Evolutionary conservation across 1,140 invertebrate genomes (phyloP).

Genomic region (Frieseomelitta varia): DNA sequence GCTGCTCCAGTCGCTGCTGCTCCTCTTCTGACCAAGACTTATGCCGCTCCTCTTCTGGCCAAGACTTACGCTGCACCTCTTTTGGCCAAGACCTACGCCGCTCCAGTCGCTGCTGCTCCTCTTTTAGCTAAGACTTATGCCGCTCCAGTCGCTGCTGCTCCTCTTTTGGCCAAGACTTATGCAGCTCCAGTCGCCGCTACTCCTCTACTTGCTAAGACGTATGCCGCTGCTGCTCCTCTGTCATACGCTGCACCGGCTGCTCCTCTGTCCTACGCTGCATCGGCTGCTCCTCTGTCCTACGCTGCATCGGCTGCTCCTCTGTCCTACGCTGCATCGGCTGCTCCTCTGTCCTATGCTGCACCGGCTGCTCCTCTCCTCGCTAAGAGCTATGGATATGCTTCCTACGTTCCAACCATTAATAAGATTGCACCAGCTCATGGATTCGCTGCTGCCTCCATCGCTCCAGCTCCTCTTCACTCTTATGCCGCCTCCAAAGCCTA

Average conservation of each 20-base stretch:
- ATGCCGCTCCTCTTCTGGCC: constrained; percentile 7
- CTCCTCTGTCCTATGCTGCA: too few species aligned
- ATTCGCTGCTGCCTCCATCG: constrained; percentile 30
- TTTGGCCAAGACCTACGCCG: neutral
- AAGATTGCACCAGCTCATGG: constrained; percentile 1
- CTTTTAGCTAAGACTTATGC: neutral
- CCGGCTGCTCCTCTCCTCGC: constrained; percentile 31
- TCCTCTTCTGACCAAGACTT: constrained; percentile 55
- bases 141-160: too few species aligned
- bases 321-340: too few species aligned
- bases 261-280: constrained; percentile 24
- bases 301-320: too few species aligned
- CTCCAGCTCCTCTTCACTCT: constrained; percentile 55
- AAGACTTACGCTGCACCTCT: constrained; percentile 30
- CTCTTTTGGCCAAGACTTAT: constrained; percentile 30
- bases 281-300: too few species aligned
- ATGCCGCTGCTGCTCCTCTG: neutral
- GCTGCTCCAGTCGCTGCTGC: constrained; percentile 63
- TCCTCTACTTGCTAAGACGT: constrained; percentile 29
- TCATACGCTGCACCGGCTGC: neutral
- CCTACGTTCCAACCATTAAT: neutral
- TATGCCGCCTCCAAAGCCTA: constrained; percentile 68
- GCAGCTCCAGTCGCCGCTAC: neutral
- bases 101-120: constrained; percentile 50
- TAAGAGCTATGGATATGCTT: constrained; percentile 41